phyloP scores from a whole-genome alignment of 2,888 invertebrate genomes.

The Lamellibrachia columna region DNA sequence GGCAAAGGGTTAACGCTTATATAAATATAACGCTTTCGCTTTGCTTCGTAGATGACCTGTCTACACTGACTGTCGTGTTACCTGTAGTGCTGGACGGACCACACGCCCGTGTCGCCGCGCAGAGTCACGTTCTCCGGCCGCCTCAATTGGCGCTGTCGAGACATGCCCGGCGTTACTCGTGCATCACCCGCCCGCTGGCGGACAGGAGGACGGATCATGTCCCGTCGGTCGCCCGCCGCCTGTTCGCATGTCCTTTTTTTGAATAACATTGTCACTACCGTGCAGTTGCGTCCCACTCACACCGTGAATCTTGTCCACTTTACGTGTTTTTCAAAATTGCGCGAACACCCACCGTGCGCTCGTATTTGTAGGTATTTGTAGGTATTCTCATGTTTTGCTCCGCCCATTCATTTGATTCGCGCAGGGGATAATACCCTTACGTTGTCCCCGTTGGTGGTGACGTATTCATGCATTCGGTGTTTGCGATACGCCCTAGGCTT shows the following conservation, averaged over 20 bases:
- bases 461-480: background rate
- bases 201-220: background rate
- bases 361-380: background rate
- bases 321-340: background rate
- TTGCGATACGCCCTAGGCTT: background rate
- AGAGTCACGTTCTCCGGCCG: background rate
- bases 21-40: too few relatives aligned
- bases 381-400: background rate
- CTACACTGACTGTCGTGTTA: background rate
- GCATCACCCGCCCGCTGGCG: background rate
- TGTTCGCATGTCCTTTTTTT: background rate
- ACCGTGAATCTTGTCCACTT: background rate
- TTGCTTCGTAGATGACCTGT: too few relatives aligned
- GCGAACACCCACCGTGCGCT: background rate
- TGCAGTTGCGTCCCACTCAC: background rate
- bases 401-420: background rate
- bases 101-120: background rate
- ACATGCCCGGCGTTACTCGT: background rate
- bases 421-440: background rate
- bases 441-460: background rate
- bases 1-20: too few relatives aligned
- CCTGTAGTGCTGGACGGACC: constrained; percentile 10
- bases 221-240: background rate
- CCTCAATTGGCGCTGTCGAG: background rate
- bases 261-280: background rate